Evolutionary conservation across 2,888 invertebrate genomes (phyloP).

Genomic region (Lomographa bimaculata): DNA sequence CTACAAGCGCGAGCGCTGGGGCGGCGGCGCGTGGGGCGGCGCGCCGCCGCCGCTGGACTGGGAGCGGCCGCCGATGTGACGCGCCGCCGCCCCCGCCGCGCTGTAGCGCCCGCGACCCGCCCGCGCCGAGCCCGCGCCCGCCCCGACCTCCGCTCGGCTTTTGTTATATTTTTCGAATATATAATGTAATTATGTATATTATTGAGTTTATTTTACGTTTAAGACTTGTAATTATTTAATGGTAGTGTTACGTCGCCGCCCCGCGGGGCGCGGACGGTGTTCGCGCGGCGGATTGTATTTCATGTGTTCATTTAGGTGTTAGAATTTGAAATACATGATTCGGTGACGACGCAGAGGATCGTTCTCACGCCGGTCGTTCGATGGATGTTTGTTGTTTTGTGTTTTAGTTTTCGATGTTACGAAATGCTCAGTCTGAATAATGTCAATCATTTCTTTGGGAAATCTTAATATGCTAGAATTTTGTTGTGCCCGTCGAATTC

Average conservation of each 20-base stretch:
- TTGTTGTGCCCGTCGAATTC: constrained; percentile 27
- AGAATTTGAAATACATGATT: constrained; percentile 75
- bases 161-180: constrained; percentile 78
- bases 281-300: constrained; percentile 71
- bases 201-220: constrained; percentile 80
- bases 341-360: constrained; percentile 62
- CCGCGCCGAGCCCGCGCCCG: constrained; percentile 23
- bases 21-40: constrained; percentile 78
- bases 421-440: constrained; percentile 78
- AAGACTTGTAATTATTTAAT: constrained; percentile 80
- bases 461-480: constrained; percentile 38
- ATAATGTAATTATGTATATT: constrained; percentile 83
- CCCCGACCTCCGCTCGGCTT: constrained; percentile 42
- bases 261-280: constrained; percentile 50
- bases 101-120: constrained; percentile 33
- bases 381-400: constrained; percentile 77
- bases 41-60: constrained; percentile 75
- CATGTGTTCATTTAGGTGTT: constrained; percentile 82
- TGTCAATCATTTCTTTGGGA: constrained; percentile 80
- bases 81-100: constrained; percentile 50
- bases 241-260: constrained; percentile 62
- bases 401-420: constrained; percentile 75
- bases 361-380: constrained; percentile 64
- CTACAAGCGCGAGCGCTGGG: constrained; percentile 89
- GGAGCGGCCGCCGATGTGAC: constrained; percentile 80